phyloP scores from a whole-genome alignment of 2,113 vertebrate genomes.

The Nematolebias whitei region DNA sequence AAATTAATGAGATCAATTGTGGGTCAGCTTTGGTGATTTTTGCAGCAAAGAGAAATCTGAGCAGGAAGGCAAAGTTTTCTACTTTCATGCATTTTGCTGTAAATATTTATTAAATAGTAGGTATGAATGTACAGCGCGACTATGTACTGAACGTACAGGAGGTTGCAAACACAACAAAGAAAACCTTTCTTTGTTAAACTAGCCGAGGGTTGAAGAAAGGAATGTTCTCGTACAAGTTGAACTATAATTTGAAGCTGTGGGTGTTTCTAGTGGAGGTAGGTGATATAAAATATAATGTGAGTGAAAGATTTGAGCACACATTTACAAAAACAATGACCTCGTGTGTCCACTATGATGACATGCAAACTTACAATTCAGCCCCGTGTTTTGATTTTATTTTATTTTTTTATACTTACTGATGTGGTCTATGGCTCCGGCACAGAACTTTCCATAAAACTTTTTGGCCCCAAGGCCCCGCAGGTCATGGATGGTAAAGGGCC shows the following conservation, averaged over 20 bases:
- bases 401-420: slow-evolving; percentile 88
- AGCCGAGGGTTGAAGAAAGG: neutral
- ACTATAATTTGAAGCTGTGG: neutral
- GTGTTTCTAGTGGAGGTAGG: neutral
- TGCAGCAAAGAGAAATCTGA: too few species aligned
- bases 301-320: too few species aligned
- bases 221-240: neutral
- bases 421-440: slow-evolving; percentile 95
- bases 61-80: too few species aligned
- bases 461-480: slow-evolving; percentile 94
- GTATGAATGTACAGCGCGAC: too few species aligned
- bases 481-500: slow-evolving; percentile 98
- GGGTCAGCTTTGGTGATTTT: too few species aligned
- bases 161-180: neutral
- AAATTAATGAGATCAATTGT: too few species aligned
- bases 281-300: neutral
- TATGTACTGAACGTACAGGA: too few species aligned
- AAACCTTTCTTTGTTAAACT: neutral
- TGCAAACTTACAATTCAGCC: too few species aligned
- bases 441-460: slow-evolving; percentile 98
- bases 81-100: too few species aligned
- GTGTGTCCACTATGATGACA: too few species aligned
- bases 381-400: neutral
- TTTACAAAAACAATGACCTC: too few species aligned
- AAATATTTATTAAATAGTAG: too few species aligned